phyloP scores from a whole-genome alignment of 2,888 invertebrate genomes.

The Epistrophe grossulariae region DNA sequence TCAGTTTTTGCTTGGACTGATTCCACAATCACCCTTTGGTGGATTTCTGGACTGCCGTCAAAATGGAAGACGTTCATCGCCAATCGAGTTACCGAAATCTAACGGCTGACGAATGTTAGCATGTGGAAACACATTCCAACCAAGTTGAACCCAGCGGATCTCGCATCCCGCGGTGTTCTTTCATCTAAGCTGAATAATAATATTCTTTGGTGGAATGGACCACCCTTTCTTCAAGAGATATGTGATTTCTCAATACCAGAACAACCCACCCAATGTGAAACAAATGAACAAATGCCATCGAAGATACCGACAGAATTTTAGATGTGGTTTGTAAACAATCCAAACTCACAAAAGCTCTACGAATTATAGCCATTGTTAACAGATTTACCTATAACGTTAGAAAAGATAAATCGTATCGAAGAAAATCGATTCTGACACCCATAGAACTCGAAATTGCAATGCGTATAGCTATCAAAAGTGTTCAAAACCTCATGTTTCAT shows the following conservation, averaged over 20 bases:
- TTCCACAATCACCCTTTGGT: too few species aligned
- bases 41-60: too few species aligned
- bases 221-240: constrained; percentile 30
- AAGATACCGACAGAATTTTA: neutral
- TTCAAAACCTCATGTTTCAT: too few species aligned
- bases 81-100: too few species aligned
- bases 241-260: constrained; percentile 5
- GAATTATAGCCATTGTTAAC: neutral
- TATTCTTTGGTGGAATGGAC: neutral
- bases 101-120: too few species aligned
- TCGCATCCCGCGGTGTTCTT: neutral
- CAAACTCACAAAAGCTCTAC: neutral
- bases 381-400: neutral
- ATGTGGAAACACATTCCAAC: too few species aligned
- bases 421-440: constrained; percentile 10
- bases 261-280: neutral
- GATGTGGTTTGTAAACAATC: constrained; percentile 13
- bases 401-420: neutral
- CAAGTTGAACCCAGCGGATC: too few species aligned
- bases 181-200: neutral
- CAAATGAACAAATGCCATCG: neutral
- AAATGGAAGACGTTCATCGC: too few species aligned
- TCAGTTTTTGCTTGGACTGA: too few species aligned
- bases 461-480: too few species aligned
- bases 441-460: neutral